Evolutionary conservation across 2,888 invertebrate species (phyloP), one percentile per base, ranked within the genome.

Genomic region (Lymantria monacha): DNA sequence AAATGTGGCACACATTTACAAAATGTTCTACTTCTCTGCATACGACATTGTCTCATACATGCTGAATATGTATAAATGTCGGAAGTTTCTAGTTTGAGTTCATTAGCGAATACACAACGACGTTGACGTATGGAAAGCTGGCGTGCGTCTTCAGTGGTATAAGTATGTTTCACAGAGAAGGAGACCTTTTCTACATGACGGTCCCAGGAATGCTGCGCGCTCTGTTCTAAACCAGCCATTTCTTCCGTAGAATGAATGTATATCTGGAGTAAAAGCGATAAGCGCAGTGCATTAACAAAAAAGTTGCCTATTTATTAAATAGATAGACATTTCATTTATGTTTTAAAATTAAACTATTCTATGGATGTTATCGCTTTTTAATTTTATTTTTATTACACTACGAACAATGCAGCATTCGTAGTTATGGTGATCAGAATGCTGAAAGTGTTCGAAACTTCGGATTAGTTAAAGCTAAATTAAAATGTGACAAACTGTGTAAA

Each of bases 1-100:
- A 95, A 95, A 69, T 94, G 93, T 11, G 95, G 95, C 49, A 95
- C 93, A 70, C 96, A 96, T 67, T 93, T 93, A 73, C 96, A 96
- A 14, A 92, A 85, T 42, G 92, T 87, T 38, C 92, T 90, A 45
- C 94, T 90, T 44, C 92, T 91, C 53, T 93, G 92, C 93, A 95
- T 95, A 38, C 95, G 92, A 61, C 95, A 96, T 72, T 96, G 94
- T 45, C 94, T 91, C 91, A 95, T 95, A 70, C 96, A 96, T 1
- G 94, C 94, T 0, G 95, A 93, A 68, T 95, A 95, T 0, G 95
- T 95, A 69, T 96, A 96, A 43, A 92, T 91, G 2, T 84, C 77
- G 0, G 93, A 93, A 0, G 93, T 93, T 47, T 93, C 88, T 54
- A 96, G 74, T 50, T 89, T 87, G 13, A 93, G 86, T 76, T 96